A percentile compares a stretch with the other conserved stretches of the same genome.
Evolutionary conservation across 1,140 invertebrate genomes (phyloP).

Genomic region (Euura saliciscinereae): DNA sequence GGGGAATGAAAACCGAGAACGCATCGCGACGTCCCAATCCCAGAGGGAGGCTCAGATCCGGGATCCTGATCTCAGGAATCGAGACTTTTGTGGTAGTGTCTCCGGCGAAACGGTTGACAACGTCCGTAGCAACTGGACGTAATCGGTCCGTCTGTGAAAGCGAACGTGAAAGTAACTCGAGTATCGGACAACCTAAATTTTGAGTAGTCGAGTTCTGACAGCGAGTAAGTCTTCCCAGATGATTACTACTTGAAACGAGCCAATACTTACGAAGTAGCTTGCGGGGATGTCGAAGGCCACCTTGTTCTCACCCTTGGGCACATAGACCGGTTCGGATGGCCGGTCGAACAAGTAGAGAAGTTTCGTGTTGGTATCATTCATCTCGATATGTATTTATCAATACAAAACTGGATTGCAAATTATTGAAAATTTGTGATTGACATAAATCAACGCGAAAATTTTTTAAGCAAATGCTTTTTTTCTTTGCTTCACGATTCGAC

Average conservation of each 20-base stretch:
- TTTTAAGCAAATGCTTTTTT: too few relatives aligned
- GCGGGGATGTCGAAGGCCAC: slow-evolving; percentile 67
- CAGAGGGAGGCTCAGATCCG: slow-evolving; percentile 70
- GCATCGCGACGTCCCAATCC: slow-evolving; percentile 69
- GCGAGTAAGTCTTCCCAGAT: too few relatives aligned
- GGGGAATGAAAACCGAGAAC: slow-evolving; percentile 78
- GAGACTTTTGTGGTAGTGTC: slow-evolving; percentile 62
- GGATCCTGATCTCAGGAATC: slow-evolving; percentile 71
- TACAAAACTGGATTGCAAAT: slow-evolving; percentile 13
- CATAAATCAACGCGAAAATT: too few relatives aligned
- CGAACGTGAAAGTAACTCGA: slow-evolving; percentile 16
- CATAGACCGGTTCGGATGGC: slow-evolving; percentile 74
- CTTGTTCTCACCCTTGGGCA: slow-evolving; percentile 67
- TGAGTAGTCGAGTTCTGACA: too few relatives aligned
- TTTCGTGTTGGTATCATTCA: not conserved
- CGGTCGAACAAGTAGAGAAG: slow-evolving; percentile 74
- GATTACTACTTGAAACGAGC: not conserved
- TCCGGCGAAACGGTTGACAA: slow-evolving; percentile 65
- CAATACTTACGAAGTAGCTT: slow-evolving; percentile 56
- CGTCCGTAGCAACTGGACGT: slow-evolving; percentile 57
- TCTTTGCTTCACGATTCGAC: too few relatives aligned
- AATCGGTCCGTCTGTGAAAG: slow-evolving; percentile 68
- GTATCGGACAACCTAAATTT: not conserved
- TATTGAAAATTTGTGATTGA: slow-evolving; percentile 5
- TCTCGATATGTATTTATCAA: slow-evolving; percentile 8